These are phyloP conservation scores for Phylloscopus whistleri DNA, from an alignment of 2,113 vertebrate genomes.

Conservation along the genomic window DNA sequence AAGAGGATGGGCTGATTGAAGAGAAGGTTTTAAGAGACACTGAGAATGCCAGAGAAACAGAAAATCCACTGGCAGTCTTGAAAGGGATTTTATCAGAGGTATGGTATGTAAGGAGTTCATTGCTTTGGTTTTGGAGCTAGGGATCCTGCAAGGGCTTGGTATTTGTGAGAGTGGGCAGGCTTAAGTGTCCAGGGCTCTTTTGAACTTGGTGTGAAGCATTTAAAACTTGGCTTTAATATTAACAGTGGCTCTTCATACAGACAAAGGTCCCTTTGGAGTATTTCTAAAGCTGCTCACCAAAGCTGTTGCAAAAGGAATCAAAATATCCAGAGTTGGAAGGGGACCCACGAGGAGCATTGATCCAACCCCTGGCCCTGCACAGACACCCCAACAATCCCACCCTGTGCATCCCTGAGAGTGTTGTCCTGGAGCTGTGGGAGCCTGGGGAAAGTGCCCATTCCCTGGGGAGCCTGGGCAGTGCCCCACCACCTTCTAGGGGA, in stretches of 20 bases:
- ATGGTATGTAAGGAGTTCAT: slow-evolving; percentile 21
- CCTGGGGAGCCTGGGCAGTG: not conserved
- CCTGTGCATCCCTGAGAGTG: fast-evolving
- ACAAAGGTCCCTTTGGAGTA: not conserved
- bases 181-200: not conserved
- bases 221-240: not conserved
- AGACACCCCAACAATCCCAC: not conserved
- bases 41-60: slow-evolving; percentile 66
- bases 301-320: not conserved
- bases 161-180: not conserved
- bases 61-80: slow-evolving; percentile 80
- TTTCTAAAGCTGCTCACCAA: not conserved
- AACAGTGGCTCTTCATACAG: not conserved
- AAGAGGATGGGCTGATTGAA: slow-evolving; percentile 70
- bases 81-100: slow-evolving; percentile 84
- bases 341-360: not conserved
- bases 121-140: not conserved
- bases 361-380: not conserved
- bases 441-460: not conserved
- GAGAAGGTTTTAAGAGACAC: slow-evolving; percentile 36
- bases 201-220: not conserved
- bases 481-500: not conserved
- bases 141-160: not conserved
- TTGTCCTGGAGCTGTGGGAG: not conserved
- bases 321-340: not conserved